These are phyloP conservation scores for Zaprionus inermis DNA, from an alignment of 1,140 invertebrate species.

Conservation along the genomic window DNA sequence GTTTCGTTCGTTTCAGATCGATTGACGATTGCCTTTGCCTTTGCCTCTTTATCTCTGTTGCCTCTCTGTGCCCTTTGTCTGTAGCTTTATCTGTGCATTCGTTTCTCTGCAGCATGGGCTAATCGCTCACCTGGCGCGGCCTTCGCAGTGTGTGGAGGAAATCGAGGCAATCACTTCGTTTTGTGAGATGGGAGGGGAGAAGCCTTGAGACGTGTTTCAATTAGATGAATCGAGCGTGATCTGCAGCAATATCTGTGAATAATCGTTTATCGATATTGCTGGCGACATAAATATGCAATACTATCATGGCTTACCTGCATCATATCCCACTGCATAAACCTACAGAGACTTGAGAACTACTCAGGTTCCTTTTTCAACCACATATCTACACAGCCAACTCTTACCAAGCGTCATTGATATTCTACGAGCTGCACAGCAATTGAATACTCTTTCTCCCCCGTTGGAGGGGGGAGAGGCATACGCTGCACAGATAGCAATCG, in stretches of 20 bases:
- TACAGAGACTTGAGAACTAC: background rate
- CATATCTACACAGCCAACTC: background rate
- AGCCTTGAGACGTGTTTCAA: conserved; percentile 46
- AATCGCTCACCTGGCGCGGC: conserved; percentile 48
- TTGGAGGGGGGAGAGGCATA: too few species aligned
- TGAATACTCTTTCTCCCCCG: background rate
- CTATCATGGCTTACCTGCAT: too few species aligned
- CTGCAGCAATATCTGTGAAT: conserved; percentile 16
- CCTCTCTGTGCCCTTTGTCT: conserved; percentile 14
- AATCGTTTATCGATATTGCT: conserved; percentile 1
- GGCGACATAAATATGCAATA: background rate
- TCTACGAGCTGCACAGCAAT: conserved; percentile 3
- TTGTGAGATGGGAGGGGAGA: too few species aligned
- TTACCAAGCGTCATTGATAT: conserved; percentile 6
- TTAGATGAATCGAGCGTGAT: conserved; percentile 34
- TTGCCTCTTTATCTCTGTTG: conserved; percentile 21
- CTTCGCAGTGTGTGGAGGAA: conserved; percentile 67
- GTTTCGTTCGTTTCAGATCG: conserved; percentile 58
- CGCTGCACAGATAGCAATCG: conserved; percentile 33
- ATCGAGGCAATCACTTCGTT: conserved; percentile 59
- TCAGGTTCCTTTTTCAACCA: background rate
- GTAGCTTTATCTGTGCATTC: conserved; percentile 5
- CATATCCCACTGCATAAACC: background rate
- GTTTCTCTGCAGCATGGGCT: conserved; percentile 6
- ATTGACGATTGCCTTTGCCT: conserved; percentile 39